These are phyloP conservation scores for Arrhopalites spinosus DNA, from an alignment of 2,888 invertebrate species.

Conservation along the genomic window DNA sequence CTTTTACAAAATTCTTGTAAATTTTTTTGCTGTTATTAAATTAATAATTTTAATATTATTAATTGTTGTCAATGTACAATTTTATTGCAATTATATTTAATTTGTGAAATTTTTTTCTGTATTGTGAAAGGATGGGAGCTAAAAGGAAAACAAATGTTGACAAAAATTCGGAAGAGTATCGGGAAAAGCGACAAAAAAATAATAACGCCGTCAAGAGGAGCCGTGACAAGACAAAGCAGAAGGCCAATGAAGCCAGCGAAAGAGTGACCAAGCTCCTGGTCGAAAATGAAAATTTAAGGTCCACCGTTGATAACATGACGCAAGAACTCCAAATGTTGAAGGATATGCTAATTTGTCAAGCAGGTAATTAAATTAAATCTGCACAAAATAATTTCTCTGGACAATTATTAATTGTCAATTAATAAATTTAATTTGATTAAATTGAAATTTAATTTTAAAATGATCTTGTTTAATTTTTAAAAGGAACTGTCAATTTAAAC, in stretches of 20 bases:
- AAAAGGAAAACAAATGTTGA: constrained; percentile 38
- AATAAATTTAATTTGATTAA: too few species aligned
- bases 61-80: too few species aligned
- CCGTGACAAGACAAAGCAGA: constrained; percentile 67
- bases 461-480: background rate
- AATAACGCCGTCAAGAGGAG: constrained; percentile 84
- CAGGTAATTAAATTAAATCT: constrained; percentile 64
- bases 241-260: constrained; percentile 24
- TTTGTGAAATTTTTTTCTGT: background rate
- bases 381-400: too few species aligned
- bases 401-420: too few species aligned
- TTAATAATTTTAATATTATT: too few species aligned
- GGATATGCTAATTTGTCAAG: constrained; percentile 79
- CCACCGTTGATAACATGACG: constrained; percentile 79
- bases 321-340: constrained; percentile 80
- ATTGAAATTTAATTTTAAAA: too few species aligned
- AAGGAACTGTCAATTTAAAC: constrained; percentile 39
- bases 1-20: too few species aligned
- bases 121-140: constrained; percentile 17
- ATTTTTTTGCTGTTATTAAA: too few species aligned
- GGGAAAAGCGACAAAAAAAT: constrained; percentile 75
- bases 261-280: constrained; percentile 54
- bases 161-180: constrained; percentile 68
- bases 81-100: too few species aligned
- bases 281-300: constrained; percentile 80